Conservation (phyloP, 2,797 vertebrate genomes). For the Crax fasciolata region DNA sequence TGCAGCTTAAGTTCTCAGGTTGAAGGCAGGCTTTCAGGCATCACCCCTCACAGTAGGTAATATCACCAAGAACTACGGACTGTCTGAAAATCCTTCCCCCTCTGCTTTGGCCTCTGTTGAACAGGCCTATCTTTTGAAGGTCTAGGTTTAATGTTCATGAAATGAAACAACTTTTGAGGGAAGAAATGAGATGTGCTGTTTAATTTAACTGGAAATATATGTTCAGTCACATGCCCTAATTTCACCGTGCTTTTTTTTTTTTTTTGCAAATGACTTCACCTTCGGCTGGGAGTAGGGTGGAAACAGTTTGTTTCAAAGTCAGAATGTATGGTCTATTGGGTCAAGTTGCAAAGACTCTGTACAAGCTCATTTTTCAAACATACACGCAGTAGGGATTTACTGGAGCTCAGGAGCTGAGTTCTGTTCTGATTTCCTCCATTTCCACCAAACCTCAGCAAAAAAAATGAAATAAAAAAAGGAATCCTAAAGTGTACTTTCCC, state of each 20-base stretch:
- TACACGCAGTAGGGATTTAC: neutral
- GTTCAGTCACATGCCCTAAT: neutral
- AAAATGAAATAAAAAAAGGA: neutral
- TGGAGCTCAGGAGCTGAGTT: neutral
- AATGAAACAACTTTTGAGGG: neutral
- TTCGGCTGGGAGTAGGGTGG: neutral
- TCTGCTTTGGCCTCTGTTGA: neutral
- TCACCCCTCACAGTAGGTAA: neutral
- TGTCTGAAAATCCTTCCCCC: neutral
- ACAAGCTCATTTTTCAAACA: neutral
- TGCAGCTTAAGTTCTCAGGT: neutral
- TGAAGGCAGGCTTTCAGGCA: neutral
- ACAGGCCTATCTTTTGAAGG: neutral
- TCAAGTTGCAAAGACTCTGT: neutral
- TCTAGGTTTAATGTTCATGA: neutral
- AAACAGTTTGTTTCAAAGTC: neutral
- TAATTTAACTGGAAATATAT: rapidly evolving
- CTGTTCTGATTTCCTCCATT: neutral
- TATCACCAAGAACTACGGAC: neutral
- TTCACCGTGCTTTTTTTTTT: neutral
- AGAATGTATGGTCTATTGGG: rapidly evolving
- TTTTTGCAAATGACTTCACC: neutral
- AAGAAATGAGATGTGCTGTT: neutral
- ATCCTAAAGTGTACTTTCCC: neutral
- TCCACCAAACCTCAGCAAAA: neutral